Evolutionary conservation across 2,888 invertebrate species (phyloP).

Genomic region (Diaperis boleti): DNA sequence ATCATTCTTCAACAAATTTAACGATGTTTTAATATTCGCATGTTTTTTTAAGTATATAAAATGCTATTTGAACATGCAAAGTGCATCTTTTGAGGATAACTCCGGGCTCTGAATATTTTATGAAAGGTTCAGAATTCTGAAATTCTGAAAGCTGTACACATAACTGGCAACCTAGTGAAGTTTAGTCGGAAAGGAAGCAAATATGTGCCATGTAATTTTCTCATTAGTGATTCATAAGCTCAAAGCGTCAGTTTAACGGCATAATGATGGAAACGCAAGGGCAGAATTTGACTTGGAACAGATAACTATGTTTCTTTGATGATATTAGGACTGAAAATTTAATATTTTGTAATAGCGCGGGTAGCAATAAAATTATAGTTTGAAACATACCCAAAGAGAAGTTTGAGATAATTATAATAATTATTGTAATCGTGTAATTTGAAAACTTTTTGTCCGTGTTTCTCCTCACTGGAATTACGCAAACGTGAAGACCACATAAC

Average conservation of each 20-base stretch:
- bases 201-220: constrained; percentile 9
- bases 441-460: too few species aligned
- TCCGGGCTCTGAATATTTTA: constrained; percentile 9
- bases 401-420: too few species aligned
- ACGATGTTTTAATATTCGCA: constrained; percentile 22
- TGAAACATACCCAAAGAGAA: too few species aligned
- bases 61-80: background rate
- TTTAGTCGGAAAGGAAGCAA: background rate
- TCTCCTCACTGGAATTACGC: too few species aligned
- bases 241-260: constrained; percentile 7
- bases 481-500: too few species aligned
- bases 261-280: background rate
- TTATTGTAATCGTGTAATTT: too few species aligned
- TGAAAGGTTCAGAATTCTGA: constrained; percentile 7
- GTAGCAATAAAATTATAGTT: too few species aligned
- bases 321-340: background rate
- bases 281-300: background rate
- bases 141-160: constrained; percentile 11
- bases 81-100: constrained; percentile 21
- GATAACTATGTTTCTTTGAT: background rate
- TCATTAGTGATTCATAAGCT: constrained; percentile 12
- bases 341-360: background rate
- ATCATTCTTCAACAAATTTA: constrained; percentile 24
- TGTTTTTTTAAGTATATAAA: constrained; percentile 22
- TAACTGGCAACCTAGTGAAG: constrained; percentile 6